Evolutionary conservation across 2,113 vertebrate genomes (phyloP), one percentile per base, ranked within the genome.

Genomic region (Crotalus horridus): DNA sequence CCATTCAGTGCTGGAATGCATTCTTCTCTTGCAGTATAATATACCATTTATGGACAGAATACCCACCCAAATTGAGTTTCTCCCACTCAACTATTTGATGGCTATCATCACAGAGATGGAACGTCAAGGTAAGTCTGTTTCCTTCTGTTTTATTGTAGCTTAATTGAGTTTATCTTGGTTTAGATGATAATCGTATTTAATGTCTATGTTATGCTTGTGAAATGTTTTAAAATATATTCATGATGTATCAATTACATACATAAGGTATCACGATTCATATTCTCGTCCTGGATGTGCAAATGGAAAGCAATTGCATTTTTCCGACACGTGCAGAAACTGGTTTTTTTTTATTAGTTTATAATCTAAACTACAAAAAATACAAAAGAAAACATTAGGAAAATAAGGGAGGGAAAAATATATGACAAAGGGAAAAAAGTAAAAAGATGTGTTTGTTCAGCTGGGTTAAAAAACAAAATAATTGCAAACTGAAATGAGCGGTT

Each of bases 1-100:
- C 69, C n/a, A 33, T 20, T 33, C 11, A 64, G 3, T 39, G 61
- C 10, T 85, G 39, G 29, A 21, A 39, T 90, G 1, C 93, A 39
- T 56, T 96, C 8, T 93, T 97, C 87, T n/a, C 95, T 97, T 96
- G 20, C 96, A 99, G 99, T 96, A 90, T n/a, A 93, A 59, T 91
- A 96, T 96, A 91, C 95, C 95, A 54, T 3, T 96, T 85, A 96
- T 95, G 93, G 97, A 98, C 92, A 98, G 97, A 91, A 93, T 96
- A 0, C 91, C 97, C 0, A 96, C 97, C 94, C 96, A 93, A 39
- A 91, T 98, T 0, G 98, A 99, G 87, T 99, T 99, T 97, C 97
- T 99, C 94, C 99, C 99, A 91, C 98, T 99, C 33, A 98, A 97
- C 96, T 98, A 98, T 97, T 97, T 99, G 95, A 95, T 98, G 91